A percentile compares a stretch with the other conserved stretches of the same genome.
These are phyloP conservation scores for Notospermus geniculatus DNA, from an alignment of 1,140 invertebrate genomes.

Conservation along the genomic window DNA sequence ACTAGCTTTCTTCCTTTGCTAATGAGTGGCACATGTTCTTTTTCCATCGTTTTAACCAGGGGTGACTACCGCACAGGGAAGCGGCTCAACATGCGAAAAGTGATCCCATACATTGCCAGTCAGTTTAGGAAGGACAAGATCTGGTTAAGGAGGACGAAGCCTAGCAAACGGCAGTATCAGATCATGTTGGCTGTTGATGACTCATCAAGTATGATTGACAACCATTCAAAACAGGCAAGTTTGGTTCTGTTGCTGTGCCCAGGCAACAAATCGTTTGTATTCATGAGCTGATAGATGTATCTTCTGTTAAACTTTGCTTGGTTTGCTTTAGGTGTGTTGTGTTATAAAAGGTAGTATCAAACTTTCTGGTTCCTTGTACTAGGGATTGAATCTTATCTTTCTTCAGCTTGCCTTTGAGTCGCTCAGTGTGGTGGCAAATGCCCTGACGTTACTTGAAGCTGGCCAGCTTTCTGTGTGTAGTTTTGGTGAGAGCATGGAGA, in stretches of 20 bases:
- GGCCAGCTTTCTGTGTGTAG: slow-evolving; percentile 88
- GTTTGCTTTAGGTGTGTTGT: not conserved
- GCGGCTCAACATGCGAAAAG: slow-evolving; percentile 95
- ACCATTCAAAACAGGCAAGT: slow-evolving; percentile 55
- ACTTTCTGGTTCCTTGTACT: not conserved
- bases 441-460: slow-evolving; percentile 87
- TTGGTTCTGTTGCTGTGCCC: not conserved
- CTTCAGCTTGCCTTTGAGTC: slow-evolving; percentile 86
- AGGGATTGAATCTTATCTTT: slow-evolving; percentile 2
- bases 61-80: slow-evolving; percentile 96
- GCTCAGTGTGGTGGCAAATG: slow-evolving; percentile 86
- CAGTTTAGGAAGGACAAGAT: slow-evolving; percentile 99
- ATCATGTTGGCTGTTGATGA: slow-evolving; percentile 94
- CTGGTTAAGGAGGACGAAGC: slow-evolving; percentile 94
- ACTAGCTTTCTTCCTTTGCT: slow-evolving; percentile 1
- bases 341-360: not conserved
- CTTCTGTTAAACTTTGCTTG: not conserved
- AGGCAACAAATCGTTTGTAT: no score
- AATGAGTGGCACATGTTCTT: not conserved
- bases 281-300: no score
- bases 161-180: slow-evolving; percentile 93
- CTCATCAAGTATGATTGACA: slow-evolving; percentile 71
- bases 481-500: slow-evolving; percentile 75
- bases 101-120: slow-evolving; percentile 96
- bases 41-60: slow-evolving; percentile 49